Conservation (phyloP, 1,140 invertebrate species). For the Euura lappo region DNA sequence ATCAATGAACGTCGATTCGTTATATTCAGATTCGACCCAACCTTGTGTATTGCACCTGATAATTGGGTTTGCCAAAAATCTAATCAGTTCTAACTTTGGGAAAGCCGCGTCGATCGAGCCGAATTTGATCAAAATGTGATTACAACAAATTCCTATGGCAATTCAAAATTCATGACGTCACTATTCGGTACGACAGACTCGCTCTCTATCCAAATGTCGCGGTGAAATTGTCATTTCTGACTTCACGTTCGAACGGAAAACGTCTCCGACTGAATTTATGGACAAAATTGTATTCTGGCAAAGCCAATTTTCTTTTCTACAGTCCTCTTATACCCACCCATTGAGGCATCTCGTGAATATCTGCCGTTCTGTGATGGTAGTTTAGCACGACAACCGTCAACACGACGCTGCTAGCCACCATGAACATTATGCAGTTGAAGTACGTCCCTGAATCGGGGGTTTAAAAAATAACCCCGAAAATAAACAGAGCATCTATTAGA, state of each 20-base stretch:
- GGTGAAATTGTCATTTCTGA: neutral
- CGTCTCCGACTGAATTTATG: no score
- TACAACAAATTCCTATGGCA: no score
- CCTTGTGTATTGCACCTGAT: no score
- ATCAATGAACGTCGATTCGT: conserved; percentile 19
- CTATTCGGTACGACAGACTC: no score
- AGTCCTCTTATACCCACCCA: conserved; percentile 77
- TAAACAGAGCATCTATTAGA: conserved; percentile 49
- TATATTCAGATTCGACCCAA: conserved; percentile 10
- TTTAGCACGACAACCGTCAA: conserved; percentile 97
- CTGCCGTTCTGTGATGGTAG: conserved; percentile 96
- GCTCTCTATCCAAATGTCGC: neutral
- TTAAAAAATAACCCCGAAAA: conserved; percentile 45
- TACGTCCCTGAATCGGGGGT: conserved; percentile 82
- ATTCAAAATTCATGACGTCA: no score
- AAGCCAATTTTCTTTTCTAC: conserved; percentile 20
- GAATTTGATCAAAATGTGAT: no score
- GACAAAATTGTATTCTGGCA: neutral
- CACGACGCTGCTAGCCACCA: conserved; percentile 98
- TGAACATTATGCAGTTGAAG: conserved; percentile 99
- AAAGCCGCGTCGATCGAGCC: no score
- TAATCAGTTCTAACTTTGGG: no score
- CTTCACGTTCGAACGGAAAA: neutral
- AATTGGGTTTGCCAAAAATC: no score
- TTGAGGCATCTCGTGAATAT: conserved; percentile 95